These are phyloP conservation scores for Aurelia aurita DNA, from an alignment of 30 jellyfish, hydroid and myxozoan species.

Conservation along the genomic window DNA sequence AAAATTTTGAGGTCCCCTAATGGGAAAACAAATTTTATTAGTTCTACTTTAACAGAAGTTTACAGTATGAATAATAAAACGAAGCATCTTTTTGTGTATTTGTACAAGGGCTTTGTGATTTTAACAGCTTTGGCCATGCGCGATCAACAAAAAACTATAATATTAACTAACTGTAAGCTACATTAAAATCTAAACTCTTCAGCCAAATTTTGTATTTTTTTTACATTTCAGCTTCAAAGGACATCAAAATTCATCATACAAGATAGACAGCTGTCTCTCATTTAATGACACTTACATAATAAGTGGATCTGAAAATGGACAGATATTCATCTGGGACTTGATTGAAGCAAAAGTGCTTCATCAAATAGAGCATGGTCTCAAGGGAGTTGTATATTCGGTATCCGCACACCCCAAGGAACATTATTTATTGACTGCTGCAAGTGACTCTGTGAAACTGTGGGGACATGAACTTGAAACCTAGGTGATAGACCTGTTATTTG, in stretches of 20 bases:
- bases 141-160: no score
- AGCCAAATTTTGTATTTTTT: neutral
- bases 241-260: slow-evolving; percentile 84
- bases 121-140: no score
- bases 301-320: slow-evolving; percentile 98
- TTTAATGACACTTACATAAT: slow-evolving; percentile 78
- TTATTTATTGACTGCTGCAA: slow-evolving; percentile 85
- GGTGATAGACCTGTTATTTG: no score
- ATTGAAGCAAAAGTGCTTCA: slow-evolving; percentile 72
- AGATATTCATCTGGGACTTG: slow-evolving; percentile 90
- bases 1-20: no score
- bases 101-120: no score
- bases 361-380: slow-evolving; percentile 69
- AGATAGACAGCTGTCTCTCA: slow-evolving; percentile 82
- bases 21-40: no score
- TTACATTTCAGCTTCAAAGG: slow-evolving; percentile 77
- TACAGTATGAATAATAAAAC: no score
- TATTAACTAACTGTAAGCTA: no score
- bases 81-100: no score
- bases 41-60: no score
- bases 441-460: slow-evolving; percentile 92
- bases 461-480: slow-evolving; percentile 21
- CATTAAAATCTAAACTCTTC: no score
- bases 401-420: slow-evolving; percentile 73
- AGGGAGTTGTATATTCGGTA: slow-evolving; percentile 83